Evolutionary conservation across 2,797 vertebrate genomes (phyloP).

Genomic region (Euthynnus affinis): DNA sequence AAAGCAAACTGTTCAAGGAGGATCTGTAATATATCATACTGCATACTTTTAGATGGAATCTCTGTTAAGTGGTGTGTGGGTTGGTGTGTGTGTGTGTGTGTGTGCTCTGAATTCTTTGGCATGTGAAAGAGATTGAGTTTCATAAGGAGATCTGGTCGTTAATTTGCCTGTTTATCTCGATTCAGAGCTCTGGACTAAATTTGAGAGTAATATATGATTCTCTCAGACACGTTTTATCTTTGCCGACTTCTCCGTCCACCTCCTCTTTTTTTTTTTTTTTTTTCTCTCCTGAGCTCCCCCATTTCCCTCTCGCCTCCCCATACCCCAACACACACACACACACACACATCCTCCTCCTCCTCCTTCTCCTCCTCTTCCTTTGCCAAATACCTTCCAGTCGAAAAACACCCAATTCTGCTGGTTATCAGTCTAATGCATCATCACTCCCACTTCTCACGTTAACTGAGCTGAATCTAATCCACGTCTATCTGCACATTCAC

Average conservation of each 20-base stretch:
- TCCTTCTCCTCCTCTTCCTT: conserved; percentile 28
- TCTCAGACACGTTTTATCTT: conserved; percentile 56
- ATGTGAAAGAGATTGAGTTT: conserved; percentile 80
- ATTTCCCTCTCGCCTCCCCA: background rate
- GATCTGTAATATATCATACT: conserved; percentile 66
- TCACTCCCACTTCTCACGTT: conserved; percentile 51
- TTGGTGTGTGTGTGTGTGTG: conserved; percentile 47
- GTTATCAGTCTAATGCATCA: conserved; percentile 59
- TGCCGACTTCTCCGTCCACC: conserved; percentile 22
- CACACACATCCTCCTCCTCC: conserved; percentile 13
- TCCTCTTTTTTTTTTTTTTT: conserved; percentile 34
- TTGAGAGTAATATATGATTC: conserved; percentile 63
- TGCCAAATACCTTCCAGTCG: conserved; percentile 61
- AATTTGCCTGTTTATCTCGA: conserved; percentile 76
- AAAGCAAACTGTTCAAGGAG: conserved; percentile 65
- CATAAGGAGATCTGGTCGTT: conserved; percentile 75
- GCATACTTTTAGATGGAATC: conserved; percentile 65
- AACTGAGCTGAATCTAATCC: conserved; percentile 45
- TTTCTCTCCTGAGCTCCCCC: conserved; percentile 30
- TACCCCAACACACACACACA: background rate
- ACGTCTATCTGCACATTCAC: conserved; percentile 33
- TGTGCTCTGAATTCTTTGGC: conserved; percentile 54
- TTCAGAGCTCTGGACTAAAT: conserved; percentile 66
- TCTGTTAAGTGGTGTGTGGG: conserved; percentile 54
- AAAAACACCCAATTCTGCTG: conserved; percentile 36